Base-by-base conservation (phyloP, 2,888 invertebrate species). In the Chrysomela aeneicollis region DNA sequence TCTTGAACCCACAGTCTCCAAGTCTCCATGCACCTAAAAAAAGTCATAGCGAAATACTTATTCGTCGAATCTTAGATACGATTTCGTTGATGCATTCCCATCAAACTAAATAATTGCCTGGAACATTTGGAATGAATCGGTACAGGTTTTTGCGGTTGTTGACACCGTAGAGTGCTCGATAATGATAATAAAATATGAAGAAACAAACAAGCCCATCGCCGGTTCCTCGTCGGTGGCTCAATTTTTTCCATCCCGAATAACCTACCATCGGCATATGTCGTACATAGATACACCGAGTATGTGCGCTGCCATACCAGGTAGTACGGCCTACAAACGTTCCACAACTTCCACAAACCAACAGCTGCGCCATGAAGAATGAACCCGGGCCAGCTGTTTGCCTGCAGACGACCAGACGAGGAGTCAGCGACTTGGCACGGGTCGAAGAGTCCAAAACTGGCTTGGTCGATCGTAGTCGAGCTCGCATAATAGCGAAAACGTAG, bases 331-430 rank as follows among this genome's bases (percentile, higher is more conserved):
- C 71, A 70, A n/a, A n/a, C n/a, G n/a, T n/a, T n/a, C n/a, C n/a
- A n/a, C n/a, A n/a, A n/a, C n/a, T n/a, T n/a, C n/a, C n/a, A n/a
- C n/a, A n/a, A 74, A 74, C 78, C 77, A 82, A 81, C 82, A 82
- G 83, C 83, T 82, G 82, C 82, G 77, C 77, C 58, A 78, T 81
- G 79, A 79, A 82, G 83, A 83, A 83, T 82, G 82, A 82, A 82
- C 81, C 82, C 80, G 79, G 79, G 82, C 83, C 82, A 82, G 82
- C 82, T 82, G 82, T 82, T 83, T 79, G 76, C 76, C 73, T 71
- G 61, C 76, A 79, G 74, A 71, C 71, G 77, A 67, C 76, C 78
- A 71, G 62, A 63, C 66, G 66, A 5, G 6, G 26, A 26, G 75
- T 71, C 69, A 66, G 47, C 61, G 58, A 66, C 67, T 49, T 18